Conservation (phyloP, 2,797 vertebrate genomes). For the Semaprochilodus insignis region DNA sequence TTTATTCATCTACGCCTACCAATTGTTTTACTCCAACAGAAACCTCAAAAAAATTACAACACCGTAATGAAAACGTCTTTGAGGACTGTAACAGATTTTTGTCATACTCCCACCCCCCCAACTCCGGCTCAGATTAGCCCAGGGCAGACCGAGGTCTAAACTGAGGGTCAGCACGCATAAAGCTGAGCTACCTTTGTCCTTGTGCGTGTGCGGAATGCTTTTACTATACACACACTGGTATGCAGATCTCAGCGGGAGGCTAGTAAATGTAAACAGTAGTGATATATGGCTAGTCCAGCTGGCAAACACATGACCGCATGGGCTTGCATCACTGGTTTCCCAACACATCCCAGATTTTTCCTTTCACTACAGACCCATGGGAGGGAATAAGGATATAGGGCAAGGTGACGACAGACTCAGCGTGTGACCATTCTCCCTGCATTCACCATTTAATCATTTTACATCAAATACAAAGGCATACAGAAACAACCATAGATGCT, state of each 20-base stretch:
- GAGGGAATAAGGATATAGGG: constrained; percentile 2
- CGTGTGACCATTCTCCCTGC: constrained; percentile 41
- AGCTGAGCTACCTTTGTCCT: constrained; percentile 17
- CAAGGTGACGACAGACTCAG: not conserved
- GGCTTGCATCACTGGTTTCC: constrained; percentile 44
- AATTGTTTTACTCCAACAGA: too few species aligned
- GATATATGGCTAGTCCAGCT: constrained; percentile 63
- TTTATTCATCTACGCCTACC: too few species aligned
- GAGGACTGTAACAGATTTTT: not conserved
- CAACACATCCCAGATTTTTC: constrained; percentile 6
- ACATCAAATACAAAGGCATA: not conserved
- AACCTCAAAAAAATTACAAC: too few species aligned
- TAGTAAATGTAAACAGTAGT: constrained; percentile 59
- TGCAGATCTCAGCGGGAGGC: constrained; percentile 51
- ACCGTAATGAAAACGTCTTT: too few species aligned
- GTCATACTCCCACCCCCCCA: not conserved
- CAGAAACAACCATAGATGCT: constrained; percentile 9
- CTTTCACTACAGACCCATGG: not conserved
- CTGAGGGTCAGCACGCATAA: not conserved
- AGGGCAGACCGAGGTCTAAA: constrained; percentile 14
- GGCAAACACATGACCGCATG: constrained; percentile 56
- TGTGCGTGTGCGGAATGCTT: constrained; percentile 5
- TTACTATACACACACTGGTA: constrained; percentile 29
- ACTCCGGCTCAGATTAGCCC: not conserved
- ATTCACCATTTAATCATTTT: constrained; percentile 34